Evolutionary conservation across 2,888 invertebrate species (phyloP), one percentile per base, ranked within the genome.

Genomic region (Sesia bembeciformis): DNA sequence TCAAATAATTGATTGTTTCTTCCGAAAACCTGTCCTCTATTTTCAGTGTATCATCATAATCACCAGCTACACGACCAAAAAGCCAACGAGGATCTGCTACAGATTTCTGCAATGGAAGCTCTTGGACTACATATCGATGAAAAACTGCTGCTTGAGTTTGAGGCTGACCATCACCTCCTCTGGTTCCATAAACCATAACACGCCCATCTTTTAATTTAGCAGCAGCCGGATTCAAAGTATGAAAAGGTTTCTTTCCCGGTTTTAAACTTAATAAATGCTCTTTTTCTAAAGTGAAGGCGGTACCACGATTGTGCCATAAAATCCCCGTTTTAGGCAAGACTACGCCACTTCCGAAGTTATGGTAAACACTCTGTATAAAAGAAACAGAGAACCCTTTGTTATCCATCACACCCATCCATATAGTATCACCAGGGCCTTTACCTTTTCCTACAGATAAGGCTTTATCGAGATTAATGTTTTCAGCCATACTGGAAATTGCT

Each of bases 371-470:
- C 64, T 88, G 88, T 60, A 88, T 88, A 60, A 81, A 88, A 49
- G 87, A 87, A 49, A 88, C 84, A 7, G 84, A 85, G 65, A 78
- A 88, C 0, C 88, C 88, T 66, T 77, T 82, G 51, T 59, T 72
- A 58, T 88, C 88, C 84, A 87, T 86, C 5, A 76, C 74, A 6
- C 87, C 88, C 74, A 88, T 73, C 88, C 88, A 88, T 55, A 88
- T 65, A 7, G 88, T 88, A 56, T 87, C 88, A 4, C 84, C 86
- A 3, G 78, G 68, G 2, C 81, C 83, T 61, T 74, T 76, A 0
- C 75, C 76, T 51, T 68, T 64, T 40, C 67, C 76, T 42, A 55
- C 54, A 3, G 56, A 51, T 52, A 74, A 72, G 40, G 76, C 72
- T 55, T 62, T 54, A 56, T 78, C 63, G 3, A 71, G 61, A 59